Evolutionary conservation across 2,797 vertebrate genomes (phyloP).

Genomic region (Tamandua tetradactyla): DNA sequence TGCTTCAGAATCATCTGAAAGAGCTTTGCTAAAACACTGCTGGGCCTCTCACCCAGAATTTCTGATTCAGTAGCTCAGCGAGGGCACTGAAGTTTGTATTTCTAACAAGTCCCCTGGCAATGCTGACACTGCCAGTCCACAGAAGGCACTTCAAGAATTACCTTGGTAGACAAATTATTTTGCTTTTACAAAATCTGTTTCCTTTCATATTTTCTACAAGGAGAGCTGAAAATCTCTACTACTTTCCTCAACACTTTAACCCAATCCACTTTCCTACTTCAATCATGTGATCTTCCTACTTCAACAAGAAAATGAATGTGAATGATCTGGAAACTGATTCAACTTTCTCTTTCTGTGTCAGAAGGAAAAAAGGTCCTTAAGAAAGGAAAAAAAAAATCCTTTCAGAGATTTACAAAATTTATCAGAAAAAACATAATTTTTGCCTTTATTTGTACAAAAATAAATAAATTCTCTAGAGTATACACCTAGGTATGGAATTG

Average conservation of each 20-base stretch:
- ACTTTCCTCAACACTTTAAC: not conserved
- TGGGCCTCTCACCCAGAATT: not conserved
- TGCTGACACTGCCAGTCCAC: not conserved
- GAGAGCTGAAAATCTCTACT: not conserved
- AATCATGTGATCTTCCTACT: not conserved
- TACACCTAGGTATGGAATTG: not conserved
- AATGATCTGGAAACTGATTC: not conserved
- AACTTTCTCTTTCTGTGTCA: not conserved
- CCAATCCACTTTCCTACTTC: too few relatives aligned
- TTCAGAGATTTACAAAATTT: not conserved
- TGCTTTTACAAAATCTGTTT: not conserved
- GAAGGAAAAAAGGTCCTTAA: not conserved
- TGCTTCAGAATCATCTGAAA: not conserved
- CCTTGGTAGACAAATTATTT: not conserved
- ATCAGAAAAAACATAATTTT: not conserved
- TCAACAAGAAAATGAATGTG: not conserved
- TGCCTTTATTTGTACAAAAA: not conserved
- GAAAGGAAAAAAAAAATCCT: not conserved
- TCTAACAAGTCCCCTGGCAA: not conserved
- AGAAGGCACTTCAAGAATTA: not conserved
- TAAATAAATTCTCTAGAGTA: not conserved
- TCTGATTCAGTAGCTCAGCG: not conserved
- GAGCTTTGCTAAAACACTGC: not conserved
- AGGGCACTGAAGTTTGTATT: not conserved
- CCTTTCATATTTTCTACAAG: not conserved